These are phyloP conservation scores for Arvicola amphibius DNA, from an alignment of 2,797 vertebrate species.

Conservation along the genomic window DNA sequence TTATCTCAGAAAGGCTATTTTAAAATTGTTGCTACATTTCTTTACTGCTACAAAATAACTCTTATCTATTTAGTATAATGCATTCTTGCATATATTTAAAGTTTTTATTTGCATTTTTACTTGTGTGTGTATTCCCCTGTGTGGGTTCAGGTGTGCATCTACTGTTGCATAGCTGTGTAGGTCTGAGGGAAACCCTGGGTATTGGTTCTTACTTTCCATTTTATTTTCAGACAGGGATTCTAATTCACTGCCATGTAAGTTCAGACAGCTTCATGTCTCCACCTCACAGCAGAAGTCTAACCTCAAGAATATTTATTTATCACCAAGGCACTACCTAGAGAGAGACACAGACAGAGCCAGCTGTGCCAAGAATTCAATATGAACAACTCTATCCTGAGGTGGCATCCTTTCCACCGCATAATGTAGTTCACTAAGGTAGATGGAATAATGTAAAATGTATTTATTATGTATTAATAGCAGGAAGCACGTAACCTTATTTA, in stretches of 20 bases:
- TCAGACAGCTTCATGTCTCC: not conserved
- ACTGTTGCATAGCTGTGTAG: too few relatives aligned
- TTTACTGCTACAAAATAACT: not conserved
- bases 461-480: constrained; percentile 15
- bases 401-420: not conserved
- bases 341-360: not conserved
- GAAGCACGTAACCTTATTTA: constrained; percentile 45
- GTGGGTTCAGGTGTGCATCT: not conserved
- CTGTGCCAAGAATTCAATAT: not conserved
- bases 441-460: not conserved
- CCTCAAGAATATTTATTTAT: not conserved
- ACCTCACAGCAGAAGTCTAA: not conserved
- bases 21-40: not conserved
- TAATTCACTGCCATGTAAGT: not conserved
- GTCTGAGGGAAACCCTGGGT: not conserved
- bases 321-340: not conserved
- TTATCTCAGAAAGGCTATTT: not conserved
- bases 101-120: not conserved
- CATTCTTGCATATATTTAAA: not conserved
- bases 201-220: not conserved
- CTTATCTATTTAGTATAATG: not conserved
- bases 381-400: too few relatives aligned
- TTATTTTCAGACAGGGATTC: not conserved
- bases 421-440: not conserved
- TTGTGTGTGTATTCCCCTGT: not conserved